phyloP scores from a whole-genome alignment of 2,797 vertebrate species.

The Chrosomus eos region DNA sequence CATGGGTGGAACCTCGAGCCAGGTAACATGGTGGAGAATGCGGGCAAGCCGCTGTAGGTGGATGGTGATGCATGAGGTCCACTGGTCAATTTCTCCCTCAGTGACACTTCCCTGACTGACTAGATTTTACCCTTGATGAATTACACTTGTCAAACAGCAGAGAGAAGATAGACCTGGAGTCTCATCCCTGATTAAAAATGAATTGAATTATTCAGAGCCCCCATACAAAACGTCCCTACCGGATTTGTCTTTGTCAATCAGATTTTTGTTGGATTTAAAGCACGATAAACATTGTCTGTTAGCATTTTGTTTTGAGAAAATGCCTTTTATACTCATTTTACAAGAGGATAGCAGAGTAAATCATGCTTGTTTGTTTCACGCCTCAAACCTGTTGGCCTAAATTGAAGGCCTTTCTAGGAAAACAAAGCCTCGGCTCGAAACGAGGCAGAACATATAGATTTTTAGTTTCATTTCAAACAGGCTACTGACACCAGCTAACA shows the following conservation, averaged over 20 bases:
- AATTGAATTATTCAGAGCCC: conserved; percentile 58
- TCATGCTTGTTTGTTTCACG: conserved; percentile 10
- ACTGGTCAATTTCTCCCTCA: conserved; percentile 75
- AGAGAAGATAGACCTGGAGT: conserved; percentile 56
- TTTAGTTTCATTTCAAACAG: conserved; percentile 41
- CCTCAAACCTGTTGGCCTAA: neutral
- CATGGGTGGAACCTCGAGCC: conserved; percentile 71
- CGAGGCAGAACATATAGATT: conserved; percentile 30
- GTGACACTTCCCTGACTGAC: conserved; percentile 82
- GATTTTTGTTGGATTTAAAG: conserved; percentile 37
- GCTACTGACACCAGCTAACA: conserved; percentile 31
- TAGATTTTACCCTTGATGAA: conserved; percentile 84
- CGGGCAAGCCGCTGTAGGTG: conserved; percentile 60
- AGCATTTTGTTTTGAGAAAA: conserved; percentile 16
- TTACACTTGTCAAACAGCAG: conserved; percentile 77
- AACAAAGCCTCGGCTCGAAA: conserved; percentile 9
- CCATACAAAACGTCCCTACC: conserved; percentile 39
- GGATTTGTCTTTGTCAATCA: conserved; percentile 54
- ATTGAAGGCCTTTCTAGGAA: conserved; percentile 17
- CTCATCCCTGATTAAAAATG: conserved; percentile 62
- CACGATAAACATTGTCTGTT: conserved; percentile 36
- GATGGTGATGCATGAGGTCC: conserved; percentile 69
- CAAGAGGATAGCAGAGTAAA: neutral
- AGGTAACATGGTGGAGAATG: conserved; percentile 72
- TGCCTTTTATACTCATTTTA: conserved; percentile 12